Percentiles rank a stretch among this genome's conserved stretches.
Evolutionary conservation across 92 coral and sea anemone species (phyloP).

Genomic region (Siderastrea radians): DNA sequence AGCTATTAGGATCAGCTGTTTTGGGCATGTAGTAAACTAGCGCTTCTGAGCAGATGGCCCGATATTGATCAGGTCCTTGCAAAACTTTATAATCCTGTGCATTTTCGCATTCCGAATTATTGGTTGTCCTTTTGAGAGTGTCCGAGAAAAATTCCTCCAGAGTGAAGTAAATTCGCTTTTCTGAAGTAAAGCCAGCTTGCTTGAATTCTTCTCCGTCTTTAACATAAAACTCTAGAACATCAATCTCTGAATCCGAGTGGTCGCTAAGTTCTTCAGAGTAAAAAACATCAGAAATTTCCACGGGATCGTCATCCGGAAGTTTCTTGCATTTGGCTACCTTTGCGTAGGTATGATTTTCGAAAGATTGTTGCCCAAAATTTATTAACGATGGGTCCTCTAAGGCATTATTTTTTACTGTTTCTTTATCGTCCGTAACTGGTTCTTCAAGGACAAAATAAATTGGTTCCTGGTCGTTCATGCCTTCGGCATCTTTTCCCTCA

Average conservation of each 20-base stretch:
- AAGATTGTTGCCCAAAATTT: neutral
- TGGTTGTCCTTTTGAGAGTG: neutral
- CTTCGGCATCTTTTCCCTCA: neutral
- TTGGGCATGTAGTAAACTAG: neutral
- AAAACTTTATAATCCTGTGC: neutral
- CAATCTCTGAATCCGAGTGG: neutral
- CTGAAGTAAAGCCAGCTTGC: neutral
- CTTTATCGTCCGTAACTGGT: neutral
- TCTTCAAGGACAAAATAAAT: neutral
- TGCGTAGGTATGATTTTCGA: conserved; percentile 8
- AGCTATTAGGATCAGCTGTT: neutral
- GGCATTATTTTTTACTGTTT: neutral
- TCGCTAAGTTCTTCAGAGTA: neutral
- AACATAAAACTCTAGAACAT: neutral
- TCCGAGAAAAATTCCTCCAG: conserved; percentile 10
- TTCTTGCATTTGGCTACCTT: neutral
- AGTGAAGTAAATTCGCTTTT: conserved; percentile 7
- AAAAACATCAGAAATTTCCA: neutral
- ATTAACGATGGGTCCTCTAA: neutral
- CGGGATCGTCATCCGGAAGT: neutral
- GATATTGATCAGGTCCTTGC: conserved; percentile 6
- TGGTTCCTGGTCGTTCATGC: neutral
- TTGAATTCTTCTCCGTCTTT: neutral
- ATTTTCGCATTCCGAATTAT: neutral
- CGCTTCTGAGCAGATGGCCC: conserved; percentile 11